Base-by-base conservation (phyloP, 2,113 vertebrate species). In the Platichthys flesus region DNA sequence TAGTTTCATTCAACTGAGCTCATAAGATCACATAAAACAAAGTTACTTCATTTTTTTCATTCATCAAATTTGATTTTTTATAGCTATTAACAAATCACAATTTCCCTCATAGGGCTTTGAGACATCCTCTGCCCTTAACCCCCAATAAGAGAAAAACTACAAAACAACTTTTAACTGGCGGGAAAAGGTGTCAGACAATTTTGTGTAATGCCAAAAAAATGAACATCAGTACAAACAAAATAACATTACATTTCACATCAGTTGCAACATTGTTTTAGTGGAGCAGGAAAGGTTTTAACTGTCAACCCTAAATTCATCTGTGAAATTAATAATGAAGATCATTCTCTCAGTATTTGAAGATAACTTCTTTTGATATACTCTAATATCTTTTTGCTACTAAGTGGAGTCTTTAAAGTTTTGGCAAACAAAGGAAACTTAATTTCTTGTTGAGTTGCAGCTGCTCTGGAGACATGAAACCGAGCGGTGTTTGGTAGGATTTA, bases 381-480 rank as follows among this genome's bases (percentile, higher is more conserved):
- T 55, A 0, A 65, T 57, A 37, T 75, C 24, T 12, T 20, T 23
- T n/a, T 47, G 10, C 47, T 51, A 4, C 42, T 57, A 55, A 20
- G 28, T n/a, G 4, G 37, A 35, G 55, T 81, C 66, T 65, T 68
- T 67, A 54, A 74, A 69, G 65, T 73, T 67, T 37, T 21, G 81
- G 66, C 77, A 62, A 66, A 62, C 58, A 31, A 45, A 54, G 45
- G 31, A 73, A 71, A 74, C 74, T 56, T 20, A 49, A 72, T 64
- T 77, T 42, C 21, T 57, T n/a, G 45, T 77, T 70, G 51, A 79
- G 73, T 66, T 82, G 49, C n/a, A 45, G 54, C 66, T 42, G 37
- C 77, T 70, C 56, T 6, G 8, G 37, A 73, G 62, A 73, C 21
- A 26, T 0, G 1, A 71, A 28, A 26, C 42, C 6, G 12, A 42